These are phyloP conservation scores for Sylvietta virens DNA, from an alignment of 2,113 vertebrate species.

Conservation along the genomic window DNA sequence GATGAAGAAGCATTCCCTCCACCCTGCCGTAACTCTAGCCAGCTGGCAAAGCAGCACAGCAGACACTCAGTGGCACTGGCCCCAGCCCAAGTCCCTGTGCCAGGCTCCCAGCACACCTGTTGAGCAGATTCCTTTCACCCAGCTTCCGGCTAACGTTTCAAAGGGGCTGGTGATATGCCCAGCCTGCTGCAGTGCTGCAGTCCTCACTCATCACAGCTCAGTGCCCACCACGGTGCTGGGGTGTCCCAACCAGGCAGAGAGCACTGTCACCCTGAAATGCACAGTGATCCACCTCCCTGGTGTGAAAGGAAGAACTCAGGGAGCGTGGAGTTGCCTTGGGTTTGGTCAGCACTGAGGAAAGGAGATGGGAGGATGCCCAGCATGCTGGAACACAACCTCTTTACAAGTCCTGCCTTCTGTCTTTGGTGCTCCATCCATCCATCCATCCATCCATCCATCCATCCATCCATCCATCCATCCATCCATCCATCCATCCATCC, in stretches of 20 bases:
- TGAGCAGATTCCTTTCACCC: conserved; percentile 67
- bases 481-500: not conserved
- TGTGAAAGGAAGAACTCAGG: not conserved
- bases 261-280: rapidly evolving
- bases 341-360: not conserved
- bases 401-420: not conserved
- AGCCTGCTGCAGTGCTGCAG: not conserved
- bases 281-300: not conserved
- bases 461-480: not conserved
- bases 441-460: not conserved
- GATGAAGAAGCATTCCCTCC: conserved; percentile 9
- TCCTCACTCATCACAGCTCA: not conserved
- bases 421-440: rapidly evolving
- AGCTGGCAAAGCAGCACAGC: conserved; percentile 58
- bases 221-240: not conserved
- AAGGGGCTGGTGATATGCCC: not conserved
- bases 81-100: conserved; percentile 42
- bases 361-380: rapidly evolving
- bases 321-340: rapidly evolving
- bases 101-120: conserved; percentile 72
- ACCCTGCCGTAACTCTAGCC: conserved; percentile 47
- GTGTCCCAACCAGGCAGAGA: not conserved
- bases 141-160: conserved; percentile 59
- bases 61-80: conserved; percentile 67
- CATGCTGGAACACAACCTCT: rapidly evolving